Percentiles rank a stretch among this genome's conserved stretches.
Evolutionary conservation across 2,113 vertebrate genomes (phyloP).

Genomic region (Sula dactylatra): DNA sequence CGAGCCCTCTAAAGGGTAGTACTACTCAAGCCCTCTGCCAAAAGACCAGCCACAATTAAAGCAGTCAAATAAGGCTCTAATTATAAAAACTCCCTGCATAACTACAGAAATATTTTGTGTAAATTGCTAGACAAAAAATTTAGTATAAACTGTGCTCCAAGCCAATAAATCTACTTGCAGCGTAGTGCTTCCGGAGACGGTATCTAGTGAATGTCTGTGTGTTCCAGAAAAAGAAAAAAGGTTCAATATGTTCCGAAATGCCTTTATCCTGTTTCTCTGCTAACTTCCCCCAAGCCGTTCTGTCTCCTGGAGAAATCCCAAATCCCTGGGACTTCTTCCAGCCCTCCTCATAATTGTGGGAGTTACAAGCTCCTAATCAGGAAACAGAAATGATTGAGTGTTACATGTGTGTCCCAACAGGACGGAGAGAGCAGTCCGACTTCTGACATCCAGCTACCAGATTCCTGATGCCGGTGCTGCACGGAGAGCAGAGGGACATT

Average conservation of each 20-base stretch:
- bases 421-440: background rate
- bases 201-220: background rate
- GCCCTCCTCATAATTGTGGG: background rate
- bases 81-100: conserved; percentile 12
- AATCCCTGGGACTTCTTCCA: conserved; percentile 33
- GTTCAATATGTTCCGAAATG: conserved; percentile 52
- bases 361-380: background rate
- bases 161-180: conserved; percentile 10
- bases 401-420: background rate
- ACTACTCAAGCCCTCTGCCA: background rate
- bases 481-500: rapidly evolving
- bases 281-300: background rate
- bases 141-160: background rate
- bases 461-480: background rate
- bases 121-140: conserved; percentile 19
- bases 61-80: conserved; percentile 16
- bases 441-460: background rate
- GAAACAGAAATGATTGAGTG: background rate
- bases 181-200: background rate
- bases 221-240: background rate
- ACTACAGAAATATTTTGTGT: conserved; percentile 52
- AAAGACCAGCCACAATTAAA: conserved; percentile 27
- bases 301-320: conserved; percentile 49
- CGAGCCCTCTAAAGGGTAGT: background rate
- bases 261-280: conserved; percentile 43